A percentile compares a stretch with the other conserved stretches of the same genome.
These are phyloP conservation scores for Eilema caniola DNA, from an alignment of 2,888 invertebrate species.

Conservation along the genomic window DNA sequence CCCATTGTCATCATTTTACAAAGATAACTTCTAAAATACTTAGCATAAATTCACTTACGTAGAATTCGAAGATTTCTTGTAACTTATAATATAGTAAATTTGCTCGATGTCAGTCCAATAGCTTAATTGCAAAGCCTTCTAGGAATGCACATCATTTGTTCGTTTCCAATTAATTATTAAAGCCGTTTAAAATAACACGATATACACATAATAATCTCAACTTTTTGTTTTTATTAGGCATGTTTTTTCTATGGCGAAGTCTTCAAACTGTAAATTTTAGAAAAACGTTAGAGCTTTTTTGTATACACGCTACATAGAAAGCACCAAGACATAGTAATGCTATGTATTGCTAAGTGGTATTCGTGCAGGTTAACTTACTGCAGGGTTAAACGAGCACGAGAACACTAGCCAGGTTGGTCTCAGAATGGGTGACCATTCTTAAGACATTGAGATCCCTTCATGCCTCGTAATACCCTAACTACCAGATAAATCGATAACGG, in stretches of 20 bases:
- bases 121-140: no score
- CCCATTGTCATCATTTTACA: neutral
- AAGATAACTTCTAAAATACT: neutral
- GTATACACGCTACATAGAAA: no score
- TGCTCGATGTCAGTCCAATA: neutral
- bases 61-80: neutral
- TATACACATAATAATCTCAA: neutral
- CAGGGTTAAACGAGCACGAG: no score
- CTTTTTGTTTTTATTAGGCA: neutral
- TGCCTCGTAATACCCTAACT: no score
- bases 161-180: neutral
- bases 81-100: neutral
- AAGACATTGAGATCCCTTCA: no score
- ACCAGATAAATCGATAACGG: neutral
- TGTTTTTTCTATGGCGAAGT: conserved; percentile 89
- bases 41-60: neutral
- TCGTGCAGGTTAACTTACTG: no score
- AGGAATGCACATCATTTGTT: neutral
- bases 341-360: no score
- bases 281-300: neutral
- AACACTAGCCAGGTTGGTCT: no score
- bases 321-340: no score
- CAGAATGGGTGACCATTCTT: no score
- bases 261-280: conserved; percentile 92
- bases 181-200: neutral